A percentile compares a stretch with the other conserved stretches of the same genome.
phyloP scores from a whole-genome alignment of 2,888 invertebrate species.

The Spodoptera exigua region DNA sequence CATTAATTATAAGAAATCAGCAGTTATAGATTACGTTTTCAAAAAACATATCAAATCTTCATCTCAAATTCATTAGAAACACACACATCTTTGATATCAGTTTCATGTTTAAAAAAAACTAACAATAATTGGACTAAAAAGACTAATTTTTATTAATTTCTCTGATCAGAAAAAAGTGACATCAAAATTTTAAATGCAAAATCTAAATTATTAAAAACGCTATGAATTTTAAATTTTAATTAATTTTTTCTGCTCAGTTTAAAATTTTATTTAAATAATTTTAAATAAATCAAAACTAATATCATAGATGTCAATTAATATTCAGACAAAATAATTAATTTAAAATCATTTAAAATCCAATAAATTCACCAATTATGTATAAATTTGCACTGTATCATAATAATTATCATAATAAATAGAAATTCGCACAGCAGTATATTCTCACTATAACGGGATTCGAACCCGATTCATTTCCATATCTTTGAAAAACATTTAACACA shows the following conservation, averaged over 20 bases:
- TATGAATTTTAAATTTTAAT: too few relatives aligned
- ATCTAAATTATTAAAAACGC: background rate
- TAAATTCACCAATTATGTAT: constrained; percentile 21
- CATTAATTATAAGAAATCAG: constrained; percentile 1
- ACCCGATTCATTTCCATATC: constrained; percentile 17
- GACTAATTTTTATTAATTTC: background rate
- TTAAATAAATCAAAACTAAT: constrained; percentile 20
- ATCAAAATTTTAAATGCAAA: too few relatives aligned
- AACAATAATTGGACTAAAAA: background rate
- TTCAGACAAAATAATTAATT: constrained; percentile 17
- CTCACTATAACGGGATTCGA: constrained; percentile 31
- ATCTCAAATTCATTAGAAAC: constrained; percentile 21
- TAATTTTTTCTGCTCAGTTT: constrained; percentile 7
- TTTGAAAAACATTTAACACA: constrained; percentile 4
- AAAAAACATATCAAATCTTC: constrained; percentile 8
- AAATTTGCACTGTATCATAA: constrained; percentile 6
- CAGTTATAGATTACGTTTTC: constrained; percentile 13
- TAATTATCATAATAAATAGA: constrained; percentile 20
- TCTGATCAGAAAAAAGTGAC: constrained; percentile 2
- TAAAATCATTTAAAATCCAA: constrained; percentile 19
- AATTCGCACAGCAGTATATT: constrained; percentile 38
- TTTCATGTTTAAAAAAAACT: background rate
- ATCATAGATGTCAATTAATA: constrained; percentile 42
- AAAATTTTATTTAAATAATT: background rate
- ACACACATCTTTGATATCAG: constrained; percentile 34